Evolutionary conservation across 2,797 vertebrate genomes (phyloP).

Genomic region (Allobates femoralis): DNA sequence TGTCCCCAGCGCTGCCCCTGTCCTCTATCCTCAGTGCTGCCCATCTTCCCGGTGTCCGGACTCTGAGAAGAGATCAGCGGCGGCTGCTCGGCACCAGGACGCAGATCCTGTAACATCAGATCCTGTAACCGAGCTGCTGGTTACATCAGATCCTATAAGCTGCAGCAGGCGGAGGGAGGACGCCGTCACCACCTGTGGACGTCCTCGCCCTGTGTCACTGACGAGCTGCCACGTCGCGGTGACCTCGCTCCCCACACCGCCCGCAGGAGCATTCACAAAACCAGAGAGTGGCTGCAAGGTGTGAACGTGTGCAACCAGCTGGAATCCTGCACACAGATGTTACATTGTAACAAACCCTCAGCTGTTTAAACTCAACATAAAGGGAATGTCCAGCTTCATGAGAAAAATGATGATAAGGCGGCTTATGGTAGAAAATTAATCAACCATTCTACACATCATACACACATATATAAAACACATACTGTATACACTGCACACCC

Average conservation of each 20-base stretch:
- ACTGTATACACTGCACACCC: not conserved
- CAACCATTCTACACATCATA: not conserved
- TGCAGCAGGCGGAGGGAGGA: not conserved
- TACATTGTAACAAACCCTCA: no score
- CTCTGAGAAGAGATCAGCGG: not conserved
- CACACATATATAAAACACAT: not conserved
- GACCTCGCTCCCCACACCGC: not conserved
- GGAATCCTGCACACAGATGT: no score
- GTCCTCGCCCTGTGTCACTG: not conserved
- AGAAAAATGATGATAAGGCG: no score
- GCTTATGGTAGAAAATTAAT: not conserved
- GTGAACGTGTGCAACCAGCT: no score
- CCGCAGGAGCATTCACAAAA: no score
- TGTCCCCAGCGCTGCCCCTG: no score
- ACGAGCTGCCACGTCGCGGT: not conserved
- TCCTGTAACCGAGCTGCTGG: not conserved
- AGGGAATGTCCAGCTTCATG: not conserved
- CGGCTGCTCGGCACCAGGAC: not conserved
- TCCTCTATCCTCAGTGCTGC: not conserved
- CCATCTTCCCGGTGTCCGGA: not conserved
- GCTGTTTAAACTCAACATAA: not conserved
- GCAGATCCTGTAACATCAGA: not conserved
- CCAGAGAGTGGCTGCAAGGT: no score
- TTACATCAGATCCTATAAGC: not conserved
- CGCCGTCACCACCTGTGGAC: not conserved